Conservation (phyloP, 2,113 vertebrate species). For the Falco punctatus region DNA sequence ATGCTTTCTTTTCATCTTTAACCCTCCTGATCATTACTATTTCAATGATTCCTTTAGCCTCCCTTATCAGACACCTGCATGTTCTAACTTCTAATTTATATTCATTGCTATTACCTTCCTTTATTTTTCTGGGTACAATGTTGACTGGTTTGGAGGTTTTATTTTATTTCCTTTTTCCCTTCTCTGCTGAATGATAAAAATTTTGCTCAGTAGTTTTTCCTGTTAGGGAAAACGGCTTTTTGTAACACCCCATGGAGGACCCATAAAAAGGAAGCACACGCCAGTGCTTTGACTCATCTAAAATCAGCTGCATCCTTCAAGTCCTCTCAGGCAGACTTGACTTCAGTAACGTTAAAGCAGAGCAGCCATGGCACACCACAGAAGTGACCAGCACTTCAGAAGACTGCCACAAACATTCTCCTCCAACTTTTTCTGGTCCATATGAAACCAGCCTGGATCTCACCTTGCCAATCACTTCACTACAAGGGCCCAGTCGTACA, state of each 20-base stretch:
- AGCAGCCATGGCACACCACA: background rate
- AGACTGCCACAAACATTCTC: background rate
- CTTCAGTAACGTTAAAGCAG: background rate
- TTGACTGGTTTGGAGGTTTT: background rate
- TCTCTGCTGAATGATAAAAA: background rate
- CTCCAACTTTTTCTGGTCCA: background rate
- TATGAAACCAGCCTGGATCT: background rate
- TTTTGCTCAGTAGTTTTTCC: background rate
- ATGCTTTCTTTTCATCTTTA: background rate
- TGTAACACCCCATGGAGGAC: background rate
- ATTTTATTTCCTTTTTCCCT: background rate
- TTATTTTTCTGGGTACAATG: background rate
- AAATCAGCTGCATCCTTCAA: background rate
- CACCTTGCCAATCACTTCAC: background rate
- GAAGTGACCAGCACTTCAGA: background rate
- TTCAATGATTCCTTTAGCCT: background rate
- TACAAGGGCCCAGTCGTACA: background rate
- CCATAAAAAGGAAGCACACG: background rate
- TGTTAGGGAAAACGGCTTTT: background rate
- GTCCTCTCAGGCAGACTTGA: background rate
- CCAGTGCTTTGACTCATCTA: background rate
- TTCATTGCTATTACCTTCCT: background rate
- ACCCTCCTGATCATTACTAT: background rate
- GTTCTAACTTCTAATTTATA: conserved; percentile 11
- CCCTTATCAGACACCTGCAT: conserved; percentile 40